phyloP scores from a whole-genome alignment of 2,797 vertebrate genomes.

The Myotis myotis region DNA sequence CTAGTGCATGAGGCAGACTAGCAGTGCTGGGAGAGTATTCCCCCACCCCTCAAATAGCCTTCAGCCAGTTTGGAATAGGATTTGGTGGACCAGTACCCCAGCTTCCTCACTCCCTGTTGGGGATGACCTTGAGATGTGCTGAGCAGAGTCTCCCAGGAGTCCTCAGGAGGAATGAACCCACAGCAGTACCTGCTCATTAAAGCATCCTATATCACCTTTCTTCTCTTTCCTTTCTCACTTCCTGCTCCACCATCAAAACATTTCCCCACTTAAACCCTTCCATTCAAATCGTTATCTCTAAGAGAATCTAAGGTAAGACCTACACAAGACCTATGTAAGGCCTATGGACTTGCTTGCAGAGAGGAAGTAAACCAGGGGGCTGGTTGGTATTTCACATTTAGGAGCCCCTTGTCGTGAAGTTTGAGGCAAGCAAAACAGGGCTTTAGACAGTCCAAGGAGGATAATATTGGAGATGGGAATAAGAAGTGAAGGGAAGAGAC shows the following conservation, averaged over 20 bases:
- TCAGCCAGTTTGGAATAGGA: neutral
- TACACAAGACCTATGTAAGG: neutral
- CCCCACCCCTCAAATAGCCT: neutral
- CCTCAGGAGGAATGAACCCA: neutral
- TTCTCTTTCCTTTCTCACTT: neutral
- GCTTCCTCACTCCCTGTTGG: neutral
- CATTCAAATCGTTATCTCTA: neutral
- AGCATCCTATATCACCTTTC: neutral
- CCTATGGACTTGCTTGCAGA: neutral
- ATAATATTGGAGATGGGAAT: neutral
- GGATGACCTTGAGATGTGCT: neutral
- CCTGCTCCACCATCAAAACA: neutral
- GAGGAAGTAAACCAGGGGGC: neutral
- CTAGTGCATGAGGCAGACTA: neutral
- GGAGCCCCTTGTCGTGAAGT: neutral
- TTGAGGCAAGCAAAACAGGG: neutral
- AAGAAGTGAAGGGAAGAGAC: neutral
- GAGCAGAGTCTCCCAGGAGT: neutral
- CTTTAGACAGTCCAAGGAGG: neutral
- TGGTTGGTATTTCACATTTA: neutral
- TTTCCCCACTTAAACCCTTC: neutral
- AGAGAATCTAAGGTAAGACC: neutral
- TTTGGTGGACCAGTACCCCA: neutral
- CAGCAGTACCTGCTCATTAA: neutral
- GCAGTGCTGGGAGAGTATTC: neutral